Percentiles rank a stretch among this genome's conserved stretches.
Conservation (phyloP, 2,113 vertebrate species). For the Xiphophorus maculatus region DNA sequence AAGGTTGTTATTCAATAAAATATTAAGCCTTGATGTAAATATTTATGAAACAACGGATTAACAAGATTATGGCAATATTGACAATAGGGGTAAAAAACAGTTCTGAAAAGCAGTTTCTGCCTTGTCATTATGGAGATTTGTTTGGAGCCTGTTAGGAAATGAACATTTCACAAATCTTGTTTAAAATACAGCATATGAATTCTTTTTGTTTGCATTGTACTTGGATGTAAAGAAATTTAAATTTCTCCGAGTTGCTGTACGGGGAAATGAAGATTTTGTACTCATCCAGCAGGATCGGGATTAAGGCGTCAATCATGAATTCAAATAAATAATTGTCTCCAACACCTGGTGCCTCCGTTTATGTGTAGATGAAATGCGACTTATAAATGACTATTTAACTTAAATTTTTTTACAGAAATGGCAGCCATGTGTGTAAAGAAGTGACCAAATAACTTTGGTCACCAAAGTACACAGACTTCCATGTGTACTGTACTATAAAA, state of each 20-base stretch:
- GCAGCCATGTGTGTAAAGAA: not conserved
- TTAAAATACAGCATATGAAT: not conserved
- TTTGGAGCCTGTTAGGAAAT: not conserved
- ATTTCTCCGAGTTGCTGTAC: conserved; percentile 1
- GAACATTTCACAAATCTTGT: no score
- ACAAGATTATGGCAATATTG: no score
- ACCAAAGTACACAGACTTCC: no score
- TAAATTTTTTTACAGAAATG: not conserved
- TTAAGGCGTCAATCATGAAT: not conserved
- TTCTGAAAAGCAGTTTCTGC: not conserved
- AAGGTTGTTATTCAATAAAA: no score
- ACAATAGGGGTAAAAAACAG: no score
- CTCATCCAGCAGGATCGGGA: not conserved
- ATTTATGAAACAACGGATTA: no score
- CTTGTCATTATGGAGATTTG: not conserved
- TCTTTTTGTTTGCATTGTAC: not conserved
- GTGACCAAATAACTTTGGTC: no score
- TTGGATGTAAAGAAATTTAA: conserved; percentile 4
- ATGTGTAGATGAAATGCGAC: not conserved
- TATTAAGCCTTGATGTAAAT: no score
- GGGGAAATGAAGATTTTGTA: not conserved
- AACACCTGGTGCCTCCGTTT: not conserved
- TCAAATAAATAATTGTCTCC: not conserved
- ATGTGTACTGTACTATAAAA: not conserved
- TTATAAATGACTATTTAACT: not conserved